Conservation (phyloP, 2,113 vertebrate species). For the Cryptomyrus ogoouensis region DNA sequence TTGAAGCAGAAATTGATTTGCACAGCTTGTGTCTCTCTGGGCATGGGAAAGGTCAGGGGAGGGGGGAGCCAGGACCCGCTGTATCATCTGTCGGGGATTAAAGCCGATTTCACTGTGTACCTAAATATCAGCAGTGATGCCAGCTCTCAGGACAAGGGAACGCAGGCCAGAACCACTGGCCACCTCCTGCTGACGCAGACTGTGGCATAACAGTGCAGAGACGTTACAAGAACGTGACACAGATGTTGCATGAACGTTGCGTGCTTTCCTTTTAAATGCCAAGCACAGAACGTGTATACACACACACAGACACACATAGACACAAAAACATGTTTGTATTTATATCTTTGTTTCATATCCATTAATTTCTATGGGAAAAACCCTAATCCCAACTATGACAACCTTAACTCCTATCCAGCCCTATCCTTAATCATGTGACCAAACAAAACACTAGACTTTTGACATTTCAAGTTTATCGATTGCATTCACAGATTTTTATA, state of each 20-base stretch:
- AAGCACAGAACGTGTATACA: neutral
- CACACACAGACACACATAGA: neutral
- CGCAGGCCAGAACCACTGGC: neutral
- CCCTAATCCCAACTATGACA: no score
- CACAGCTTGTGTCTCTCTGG: neutral
- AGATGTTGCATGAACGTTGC: neutral
- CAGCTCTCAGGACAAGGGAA: constrained; percentile 9
- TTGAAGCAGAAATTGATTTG: neutral
- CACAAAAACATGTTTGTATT: no score
- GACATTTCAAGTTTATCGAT: no score
- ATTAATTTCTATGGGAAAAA: neutral
- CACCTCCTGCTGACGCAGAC: neutral
- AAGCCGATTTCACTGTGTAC: constrained; percentile 19
- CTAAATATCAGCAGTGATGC: constrained; percentile 16
- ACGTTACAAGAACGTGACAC: neutral
- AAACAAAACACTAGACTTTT: no score
- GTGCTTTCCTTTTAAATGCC: neutral
- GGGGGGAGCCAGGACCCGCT: neutral
- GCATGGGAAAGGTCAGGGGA: constrained; percentile 15
- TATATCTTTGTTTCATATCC: neutral
- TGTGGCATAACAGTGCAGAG: neutral
- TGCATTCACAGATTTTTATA: no score
- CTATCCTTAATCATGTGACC: no score
- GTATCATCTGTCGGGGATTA: constrained; percentile 19
- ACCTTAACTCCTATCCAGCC: no score